phyloP scores from a whole-genome alignment of 2,888 invertebrate genomes.

The Pterobdella sp. region DNA sequence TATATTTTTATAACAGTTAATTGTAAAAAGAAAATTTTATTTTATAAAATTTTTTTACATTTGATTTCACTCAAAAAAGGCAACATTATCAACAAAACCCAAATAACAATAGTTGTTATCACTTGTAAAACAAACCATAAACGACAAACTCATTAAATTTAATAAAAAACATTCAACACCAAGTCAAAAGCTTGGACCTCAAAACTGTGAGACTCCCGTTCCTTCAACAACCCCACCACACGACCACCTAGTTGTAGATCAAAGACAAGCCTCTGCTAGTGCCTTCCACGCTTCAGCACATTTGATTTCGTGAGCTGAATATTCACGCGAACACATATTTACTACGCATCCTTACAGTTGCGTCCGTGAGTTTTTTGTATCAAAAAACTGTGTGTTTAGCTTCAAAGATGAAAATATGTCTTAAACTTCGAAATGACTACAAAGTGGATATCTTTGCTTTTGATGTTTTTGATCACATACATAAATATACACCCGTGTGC shows the following conservation, averaged over 20 bases:
- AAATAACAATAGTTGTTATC: too few species aligned
- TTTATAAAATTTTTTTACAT: too few species aligned
- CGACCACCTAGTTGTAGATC: constrained; percentile 8
- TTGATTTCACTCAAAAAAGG: too few species aligned
- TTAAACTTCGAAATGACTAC: neutral
- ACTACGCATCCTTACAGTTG: neutral
- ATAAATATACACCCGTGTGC: neutral
- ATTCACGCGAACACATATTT: neutral
- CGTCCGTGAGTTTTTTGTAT: neutral
- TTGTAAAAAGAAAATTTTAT: too few species aligned
- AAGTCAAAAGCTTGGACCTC: too few species aligned
- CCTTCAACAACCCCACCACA: neutral
- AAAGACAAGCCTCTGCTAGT: neutral
- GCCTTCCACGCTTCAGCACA: constrained; percentile 15
- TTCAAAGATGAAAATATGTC: neutral
- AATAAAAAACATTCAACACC: too few species aligned
- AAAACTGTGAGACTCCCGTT: neutral
- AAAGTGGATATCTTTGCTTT: neutral
- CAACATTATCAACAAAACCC: too few species aligned
- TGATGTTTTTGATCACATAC: neutral
- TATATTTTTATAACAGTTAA: too few species aligned
- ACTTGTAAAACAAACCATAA: too few species aligned
- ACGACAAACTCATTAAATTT: too few species aligned
- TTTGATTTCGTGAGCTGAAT: constrained; percentile 12
- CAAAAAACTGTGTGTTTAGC: neutral